Conservation (phyloP, 2,888 invertebrate genomes). For the Phania funesta region DNA sequence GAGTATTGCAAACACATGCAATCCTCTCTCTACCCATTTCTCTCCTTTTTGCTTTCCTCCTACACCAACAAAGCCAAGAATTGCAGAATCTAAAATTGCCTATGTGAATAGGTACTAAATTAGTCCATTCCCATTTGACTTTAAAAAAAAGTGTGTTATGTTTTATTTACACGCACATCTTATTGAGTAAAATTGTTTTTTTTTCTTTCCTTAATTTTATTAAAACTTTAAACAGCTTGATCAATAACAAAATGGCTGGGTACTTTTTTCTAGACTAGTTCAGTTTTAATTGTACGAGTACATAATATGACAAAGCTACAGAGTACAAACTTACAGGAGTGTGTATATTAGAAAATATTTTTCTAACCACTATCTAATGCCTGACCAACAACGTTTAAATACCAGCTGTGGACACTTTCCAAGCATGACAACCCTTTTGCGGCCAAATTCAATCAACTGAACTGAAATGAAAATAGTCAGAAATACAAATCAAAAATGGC, state of each 20-base stretch:
- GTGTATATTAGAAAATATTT: conserved; percentile 1
- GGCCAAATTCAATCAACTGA: conserved; percentile 54
- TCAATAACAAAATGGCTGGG: conserved; percentile 1
- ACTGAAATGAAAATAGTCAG: conserved; percentile 52
- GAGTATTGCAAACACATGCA: too few relatives aligned
- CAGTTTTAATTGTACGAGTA: conserved; percentile 3
- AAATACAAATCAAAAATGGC: conserved; percentile 67
- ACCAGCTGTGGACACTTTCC: conserved; percentile 49
- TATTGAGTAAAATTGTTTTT: not conserved
- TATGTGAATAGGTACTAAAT: too few relatives aligned
- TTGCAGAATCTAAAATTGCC: too few relatives aligned
- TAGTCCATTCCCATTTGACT: too few relatives aligned
- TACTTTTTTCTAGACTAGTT: not conserved
- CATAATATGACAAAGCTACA: not conserved
- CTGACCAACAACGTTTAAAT: conserved; percentile 1
- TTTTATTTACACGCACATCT: not conserved
- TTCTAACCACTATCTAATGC: conserved; percentile 64
- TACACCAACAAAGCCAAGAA: too few relatives aligned
- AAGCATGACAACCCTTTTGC: conserved; percentile 63
- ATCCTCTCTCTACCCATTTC: too few relatives aligned
- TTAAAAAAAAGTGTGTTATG: not conserved
- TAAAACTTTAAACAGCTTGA: not conserved
- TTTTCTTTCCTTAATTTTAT: not conserved
- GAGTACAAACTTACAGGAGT: not conserved
- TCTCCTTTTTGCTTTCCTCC: too few relatives aligned